Evolutionary conservation across 2,888 invertebrate species (phyloP).

Genomic region (Therioaphis trifolii): DNA sequence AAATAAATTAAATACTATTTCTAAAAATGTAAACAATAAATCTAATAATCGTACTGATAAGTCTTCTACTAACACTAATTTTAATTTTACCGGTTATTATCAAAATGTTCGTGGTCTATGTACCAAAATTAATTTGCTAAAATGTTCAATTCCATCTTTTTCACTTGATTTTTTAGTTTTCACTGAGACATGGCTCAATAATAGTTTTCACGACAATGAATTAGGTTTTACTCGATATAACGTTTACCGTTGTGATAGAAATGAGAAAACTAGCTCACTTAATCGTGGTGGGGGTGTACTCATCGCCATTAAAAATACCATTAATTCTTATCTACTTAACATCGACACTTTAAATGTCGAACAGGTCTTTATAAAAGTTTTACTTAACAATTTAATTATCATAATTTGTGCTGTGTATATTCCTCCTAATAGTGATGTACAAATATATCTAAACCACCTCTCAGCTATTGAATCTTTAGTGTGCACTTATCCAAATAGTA

Average conservation of each 20-base stretch:
- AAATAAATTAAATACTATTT: neutral
- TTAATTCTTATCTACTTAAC: conserved; percentile 19
- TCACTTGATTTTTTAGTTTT: conserved; percentile 7
- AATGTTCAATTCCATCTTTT: conserved; percentile 34
- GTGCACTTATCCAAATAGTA: neutral
- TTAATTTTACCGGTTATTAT: conserved; percentile 1
- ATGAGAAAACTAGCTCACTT: neutral
- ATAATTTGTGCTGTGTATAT: conserved; percentile 16
- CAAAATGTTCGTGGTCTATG: conserved; percentile 18
- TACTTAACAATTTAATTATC: neutral
- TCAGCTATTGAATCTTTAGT: conserved; percentile 8
- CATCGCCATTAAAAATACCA: conserved; percentile 12
- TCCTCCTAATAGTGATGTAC: neutral
- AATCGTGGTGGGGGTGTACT: conserved; percentile 12
- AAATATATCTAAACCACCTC: neutral
- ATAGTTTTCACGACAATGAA: conserved; percentile 1
- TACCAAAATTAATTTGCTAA: conserved; percentile 24
- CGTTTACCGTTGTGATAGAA: conserved; percentile 8
- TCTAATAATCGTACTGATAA: neutral
- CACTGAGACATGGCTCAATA: conserved; percentile 10
- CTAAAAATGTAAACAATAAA: conserved; percentile 13
- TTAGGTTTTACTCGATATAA: conserved; percentile 12
- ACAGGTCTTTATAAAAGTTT: no score
- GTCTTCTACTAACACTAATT: conserved; percentile 12
- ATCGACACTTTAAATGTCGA: conserved; percentile 19